phyloP scores from a whole-genome alignment of 2,888 invertebrate species.

The Iselma pallidipennis region DNA sequence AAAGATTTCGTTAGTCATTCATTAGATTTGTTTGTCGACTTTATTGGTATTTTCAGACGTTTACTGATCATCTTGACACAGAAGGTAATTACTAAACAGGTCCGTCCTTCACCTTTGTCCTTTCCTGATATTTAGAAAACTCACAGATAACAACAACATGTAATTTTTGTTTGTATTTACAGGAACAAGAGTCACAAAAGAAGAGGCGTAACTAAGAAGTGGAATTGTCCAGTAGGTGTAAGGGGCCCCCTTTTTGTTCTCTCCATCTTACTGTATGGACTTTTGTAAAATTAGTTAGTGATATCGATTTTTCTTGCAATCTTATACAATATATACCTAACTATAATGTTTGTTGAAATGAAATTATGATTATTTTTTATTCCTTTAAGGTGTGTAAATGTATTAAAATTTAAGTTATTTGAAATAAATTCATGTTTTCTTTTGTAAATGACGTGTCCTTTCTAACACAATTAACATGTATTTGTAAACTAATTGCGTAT shows the following conservation, averaged over 20 bases:
- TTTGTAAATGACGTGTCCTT: not conserved
- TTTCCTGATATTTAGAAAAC: slow-evolving; percentile 10
- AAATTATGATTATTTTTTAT: not conserved
- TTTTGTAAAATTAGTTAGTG: slow-evolving; percentile 22
- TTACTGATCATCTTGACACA: slow-evolving; percentile 87
- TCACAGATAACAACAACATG: not conserved
- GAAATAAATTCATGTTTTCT: not conserved
- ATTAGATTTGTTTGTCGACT: slow-evolving; percentile 92
- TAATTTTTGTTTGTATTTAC: slow-evolving; percentile 38
- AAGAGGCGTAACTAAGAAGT: slow-evolving; percentile 49
- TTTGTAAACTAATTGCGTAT: no score
- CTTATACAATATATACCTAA: not conserved
- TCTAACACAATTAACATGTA: no score
- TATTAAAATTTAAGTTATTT: not conserved
- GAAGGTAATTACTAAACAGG: slow-evolving; percentile 66
- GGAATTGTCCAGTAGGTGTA: not conserved
- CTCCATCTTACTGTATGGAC: not conserved
- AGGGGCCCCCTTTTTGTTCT: not conserved
- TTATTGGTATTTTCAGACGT: slow-evolving; percentile 91
- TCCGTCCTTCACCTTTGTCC: slow-evolving; percentile 16
- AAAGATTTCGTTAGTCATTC: slow-evolving; percentile 93
- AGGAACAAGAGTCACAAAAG: slow-evolving; percentile 53
- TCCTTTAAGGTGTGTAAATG: not conserved
- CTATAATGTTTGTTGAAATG: not conserved
- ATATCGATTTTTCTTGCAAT: not conserved